Percentiles rank a stretch among this genome's conserved stretches.
Evolutionary conservation across 2,113 vertebrate species (phyloP).

Genomic region (human): DNA sequence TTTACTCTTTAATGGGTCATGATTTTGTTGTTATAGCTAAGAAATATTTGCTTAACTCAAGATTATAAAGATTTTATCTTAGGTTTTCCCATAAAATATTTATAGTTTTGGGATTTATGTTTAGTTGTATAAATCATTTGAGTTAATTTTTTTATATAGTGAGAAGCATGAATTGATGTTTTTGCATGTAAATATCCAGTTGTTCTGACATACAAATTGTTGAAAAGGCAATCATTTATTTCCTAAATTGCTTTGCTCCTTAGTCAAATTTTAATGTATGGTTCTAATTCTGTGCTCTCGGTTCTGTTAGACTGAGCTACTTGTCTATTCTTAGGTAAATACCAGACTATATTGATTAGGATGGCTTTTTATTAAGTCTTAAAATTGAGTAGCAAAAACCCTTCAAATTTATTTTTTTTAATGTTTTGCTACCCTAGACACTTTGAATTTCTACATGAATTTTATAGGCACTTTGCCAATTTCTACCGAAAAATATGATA

Average conservation of each 20-base stretch:
- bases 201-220: neutral
- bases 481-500: slow-evolving; percentile 5
- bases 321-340: neutral
- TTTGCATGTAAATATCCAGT: neutral
- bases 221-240: neutral
- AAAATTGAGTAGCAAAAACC: neutral
- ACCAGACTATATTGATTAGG: neutral
- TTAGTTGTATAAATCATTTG: neutral
- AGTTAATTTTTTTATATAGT: neutral
- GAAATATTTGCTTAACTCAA: neutral
- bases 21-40: neutral
- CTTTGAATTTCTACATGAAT: neutral
- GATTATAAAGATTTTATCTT: neutral
- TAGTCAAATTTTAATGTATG: neutral
- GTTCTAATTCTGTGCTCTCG: neutral
- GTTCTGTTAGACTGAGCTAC: neutral
- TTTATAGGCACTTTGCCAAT: neutral
- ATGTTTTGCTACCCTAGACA: neutral
- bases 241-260: neutral
- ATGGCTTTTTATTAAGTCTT: slow-evolving; percentile 18
- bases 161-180: neutral
- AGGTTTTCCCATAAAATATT: neutral
- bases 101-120: neutral
- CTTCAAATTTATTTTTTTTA: slow-evolving; percentile 6
- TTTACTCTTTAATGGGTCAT: neutral